A percentile compares a stretch with the other conserved stretches of the same genome.
phyloP scores from a whole-genome alignment of 1,140 invertebrate genomes.

The Scaptodrosophila lebanonensis region DNA sequence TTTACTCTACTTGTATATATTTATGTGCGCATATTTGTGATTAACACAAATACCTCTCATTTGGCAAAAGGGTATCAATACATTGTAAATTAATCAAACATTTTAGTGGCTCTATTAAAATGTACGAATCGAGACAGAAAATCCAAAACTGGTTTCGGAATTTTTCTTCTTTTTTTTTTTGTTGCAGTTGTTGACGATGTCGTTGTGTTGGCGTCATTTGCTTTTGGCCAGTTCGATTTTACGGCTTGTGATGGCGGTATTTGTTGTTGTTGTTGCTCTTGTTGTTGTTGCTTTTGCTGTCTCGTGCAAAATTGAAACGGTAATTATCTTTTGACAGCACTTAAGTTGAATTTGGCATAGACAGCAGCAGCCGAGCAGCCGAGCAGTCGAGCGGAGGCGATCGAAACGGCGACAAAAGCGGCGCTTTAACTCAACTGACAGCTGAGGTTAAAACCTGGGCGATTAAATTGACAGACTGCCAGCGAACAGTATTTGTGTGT shows the following conservation, averaged over 20 bases:
- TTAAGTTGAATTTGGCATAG: slow-evolving; percentile 66
- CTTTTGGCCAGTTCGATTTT: too few species aligned
- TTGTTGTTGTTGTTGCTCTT: slow-evolving; percentile 10
- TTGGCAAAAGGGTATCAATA: too few species aligned
- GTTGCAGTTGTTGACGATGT: slow-evolving; percentile 6
- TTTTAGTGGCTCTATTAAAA: slow-evolving; percentile 32
- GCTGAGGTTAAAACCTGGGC: slow-evolving; percentile 53
- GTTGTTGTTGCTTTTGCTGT: slow-evolving; percentile 33
- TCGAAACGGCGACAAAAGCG: slow-evolving; percentile 45
- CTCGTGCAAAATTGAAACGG: slow-evolving; percentile 47
- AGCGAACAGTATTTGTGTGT: slow-evolving; percentile 12
- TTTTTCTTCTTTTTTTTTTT: slow-evolving; percentile 8
- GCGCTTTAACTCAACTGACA: slow-evolving; percentile 51
- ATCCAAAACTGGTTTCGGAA: slow-evolving; percentile 44
- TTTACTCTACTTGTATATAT: too few species aligned
- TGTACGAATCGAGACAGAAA: slow-evolving; percentile 11
- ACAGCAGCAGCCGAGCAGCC: slow-evolving; percentile 29
- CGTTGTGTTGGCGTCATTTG: slow-evolving; percentile 29
- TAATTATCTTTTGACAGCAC: slow-evolving; percentile 74
- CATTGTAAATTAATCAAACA: slow-evolving; percentile 30
- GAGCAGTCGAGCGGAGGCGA: slow-evolving; percentile 34
- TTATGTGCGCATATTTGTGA: too few species aligned
- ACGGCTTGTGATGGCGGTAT: too few species aligned
- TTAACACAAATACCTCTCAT: too few species aligned
- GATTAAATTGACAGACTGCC: slow-evolving; percentile 59